These are phyloP conservation scores for Drosophila jambulina DNA, from an alignment of 1,140 invertebrate species.

Conservation along the genomic window DNA sequence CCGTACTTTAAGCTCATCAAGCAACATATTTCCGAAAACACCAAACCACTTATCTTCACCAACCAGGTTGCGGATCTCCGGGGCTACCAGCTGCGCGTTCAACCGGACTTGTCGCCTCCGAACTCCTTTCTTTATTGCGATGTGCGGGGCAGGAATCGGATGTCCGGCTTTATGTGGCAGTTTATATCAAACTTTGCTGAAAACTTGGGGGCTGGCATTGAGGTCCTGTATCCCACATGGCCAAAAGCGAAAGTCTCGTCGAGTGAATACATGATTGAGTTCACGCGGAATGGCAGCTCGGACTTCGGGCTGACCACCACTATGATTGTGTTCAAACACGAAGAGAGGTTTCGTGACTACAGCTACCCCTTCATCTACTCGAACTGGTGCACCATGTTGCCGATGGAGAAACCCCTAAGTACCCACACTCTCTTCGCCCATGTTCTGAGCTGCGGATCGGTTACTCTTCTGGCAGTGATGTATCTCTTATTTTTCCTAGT, in stretches of 20 bases:
- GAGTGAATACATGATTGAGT: slow-evolving; percentile 43
- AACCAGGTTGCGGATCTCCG: slow-evolving; percentile 30
- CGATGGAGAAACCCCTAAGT: slow-evolving; percentile 36
- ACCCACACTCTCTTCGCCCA: slow-evolving; percentile 6
- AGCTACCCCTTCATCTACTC: slow-evolving; percentile 40
- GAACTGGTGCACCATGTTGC: slow-evolving; percentile 62
- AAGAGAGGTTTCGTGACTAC: slow-evolving; percentile 24
- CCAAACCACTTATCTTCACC: slow-evolving; percentile 11
- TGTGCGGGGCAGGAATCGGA: slow-evolving; percentile 6
- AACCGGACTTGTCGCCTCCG: slow-evolving; percentile 55
- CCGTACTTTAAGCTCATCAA: slow-evolving; percentile 40
- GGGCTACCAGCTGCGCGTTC: slow-evolving; percentile 31
- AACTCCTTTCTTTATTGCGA: slow-evolving; percentile 35
- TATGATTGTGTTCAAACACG: neutral
- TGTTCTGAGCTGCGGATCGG: slow-evolving; percentile 13
- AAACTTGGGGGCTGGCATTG: slow-evolving; percentile 10
- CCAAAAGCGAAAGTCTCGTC: neutral
- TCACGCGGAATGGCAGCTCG: slow-evolving; percentile 41
- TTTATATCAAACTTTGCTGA: slow-evolving; percentile 35
- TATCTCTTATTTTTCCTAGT: neutral
- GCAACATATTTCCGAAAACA: neutral
- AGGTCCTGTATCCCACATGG: slow-evolving; percentile 26
- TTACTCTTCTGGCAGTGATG: slow-evolving; percentile 6
- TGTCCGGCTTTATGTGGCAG: slow-evolving; percentile 53
- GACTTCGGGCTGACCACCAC: slow-evolving; percentile 42